phyloP scores from a whole-genome alignment of 2,113 vertebrate species.

The Brachyistius frenatus region DNA sequence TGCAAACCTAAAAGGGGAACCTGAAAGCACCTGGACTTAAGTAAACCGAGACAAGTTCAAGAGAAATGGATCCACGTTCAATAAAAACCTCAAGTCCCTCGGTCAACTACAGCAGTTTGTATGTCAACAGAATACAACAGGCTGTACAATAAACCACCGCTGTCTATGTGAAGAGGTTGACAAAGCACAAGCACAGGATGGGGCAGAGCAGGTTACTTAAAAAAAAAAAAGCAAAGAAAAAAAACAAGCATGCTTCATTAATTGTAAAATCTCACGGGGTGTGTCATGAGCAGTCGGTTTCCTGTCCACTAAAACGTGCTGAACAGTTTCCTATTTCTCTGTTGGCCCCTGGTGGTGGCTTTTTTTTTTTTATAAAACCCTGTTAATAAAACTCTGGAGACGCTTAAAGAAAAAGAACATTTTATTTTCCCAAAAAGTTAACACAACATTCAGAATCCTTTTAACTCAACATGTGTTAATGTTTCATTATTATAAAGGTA shows the following conservation, averaged over 20 bases:
- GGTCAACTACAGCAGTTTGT: background rate
- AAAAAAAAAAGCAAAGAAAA: background rate
- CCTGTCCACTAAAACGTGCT: background rate
- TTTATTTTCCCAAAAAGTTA: constrained; percentile 71
- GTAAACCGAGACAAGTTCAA: constrained; percentile 31
- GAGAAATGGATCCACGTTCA: constrained; percentile 11
- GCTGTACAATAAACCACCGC: background rate
- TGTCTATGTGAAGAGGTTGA: background rate
- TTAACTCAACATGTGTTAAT: constrained; percentile 66
- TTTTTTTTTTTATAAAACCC: constrained; percentile 10
- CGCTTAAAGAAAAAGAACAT: constrained; percentile 53
- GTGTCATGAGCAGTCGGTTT: background rate
- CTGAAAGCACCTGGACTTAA: constrained; percentile 47
- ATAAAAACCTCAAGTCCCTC: background rate
- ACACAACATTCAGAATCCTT: constrained; percentile 72
- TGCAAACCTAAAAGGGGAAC: constrained; percentile 25
- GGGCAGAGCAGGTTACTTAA: background rate
- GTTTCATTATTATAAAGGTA: constrained; percentile 69
- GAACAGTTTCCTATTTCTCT: constrained; percentile 7
- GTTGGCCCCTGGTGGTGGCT: constrained; percentile 34
- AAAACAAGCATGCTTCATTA: background rate
- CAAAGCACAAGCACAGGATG: constrained; percentile 2
- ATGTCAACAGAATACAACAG: constrained; percentile 31
- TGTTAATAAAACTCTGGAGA: constrained; percentile 1
- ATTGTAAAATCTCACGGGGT: background rate